phyloP scores from a whole-genome alignment of 2,797 vertebrate genomes.

The Ctenosaura bakeri region DNA sequence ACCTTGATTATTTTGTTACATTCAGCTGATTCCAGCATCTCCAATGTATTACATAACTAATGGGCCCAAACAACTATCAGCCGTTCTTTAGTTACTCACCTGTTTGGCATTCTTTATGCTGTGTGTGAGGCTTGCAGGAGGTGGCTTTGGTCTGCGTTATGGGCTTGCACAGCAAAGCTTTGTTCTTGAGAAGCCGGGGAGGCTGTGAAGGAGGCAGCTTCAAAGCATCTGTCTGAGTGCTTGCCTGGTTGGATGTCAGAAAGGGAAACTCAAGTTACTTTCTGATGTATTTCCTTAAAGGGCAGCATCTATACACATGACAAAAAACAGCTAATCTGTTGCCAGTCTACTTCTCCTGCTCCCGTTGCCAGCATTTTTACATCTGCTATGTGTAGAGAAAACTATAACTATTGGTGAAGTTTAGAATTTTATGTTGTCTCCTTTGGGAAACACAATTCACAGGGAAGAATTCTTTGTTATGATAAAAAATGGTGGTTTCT shows the following conservation, averaged over 20 bases:
- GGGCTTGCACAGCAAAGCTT: slow-evolving; percentile 93
- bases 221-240: slow-evolving; percentile 88
- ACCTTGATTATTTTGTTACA: neutral
- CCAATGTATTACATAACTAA: neutral
- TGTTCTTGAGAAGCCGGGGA: slow-evolving; percentile 93
- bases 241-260: slow-evolving; percentile 79
- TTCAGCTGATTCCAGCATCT: no score
- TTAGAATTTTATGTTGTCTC: neutral
- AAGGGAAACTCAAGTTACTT: neutral
- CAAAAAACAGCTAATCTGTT: neutral
- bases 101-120: slow-evolving; percentile 90
- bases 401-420: neutral
- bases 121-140: slow-evolving; percentile 91
- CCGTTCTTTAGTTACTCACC: slow-evolving; percentile 77
- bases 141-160: slow-evolving; percentile 96
- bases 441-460: neutral
- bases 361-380: no score
- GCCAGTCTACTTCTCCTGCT: neutral
- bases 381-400: neutral
- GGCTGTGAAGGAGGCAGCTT: slow-evolving; percentile 83
- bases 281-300: neutral
- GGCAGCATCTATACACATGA: neutral
- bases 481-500: neutral
- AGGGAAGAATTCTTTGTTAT: neutral
- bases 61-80: neutral